Base-by-base conservation (phyloP, 1,140 invertebrate species). In the Octopus bimaculoides region DNA sequence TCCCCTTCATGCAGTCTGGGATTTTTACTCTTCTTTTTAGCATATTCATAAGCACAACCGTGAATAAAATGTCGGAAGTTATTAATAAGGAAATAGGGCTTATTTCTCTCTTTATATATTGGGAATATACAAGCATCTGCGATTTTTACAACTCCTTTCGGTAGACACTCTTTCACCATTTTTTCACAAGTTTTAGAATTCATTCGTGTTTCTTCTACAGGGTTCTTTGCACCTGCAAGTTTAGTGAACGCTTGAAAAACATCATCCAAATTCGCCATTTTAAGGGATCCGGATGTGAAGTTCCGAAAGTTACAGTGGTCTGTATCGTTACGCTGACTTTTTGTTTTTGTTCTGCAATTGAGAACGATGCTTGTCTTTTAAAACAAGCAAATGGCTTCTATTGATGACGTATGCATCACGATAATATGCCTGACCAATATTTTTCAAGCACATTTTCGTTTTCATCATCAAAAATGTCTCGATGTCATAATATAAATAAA, bases 101-200 rank as follows among this genome's bases (percentile, higher is more conserved):
- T 78, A 4, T 20, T 52, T 52, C 61, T 78, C 17, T 78, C 77
- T 12, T 78, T 78, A 26, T 78, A 66, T 66, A 56, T 66, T 17
- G 77, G 77, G 26, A 78, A 78, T 20, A 78, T 55, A 20, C 77
- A 56, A 55, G 77, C 77, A 12, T 78, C 77, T 10, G 52, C 77
- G 41, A 78, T 78, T 5, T 52, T 78, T 14, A n/a, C 12, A 54
- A 78, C 52, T 5, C 61, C 56, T 54, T 78, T 78, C 20, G 77
- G 77, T 9, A 78, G 77, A 41, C 20, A 54, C 14, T 56, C 54
- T 41, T 66, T 78, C 17, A 78, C 77, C 77, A 78, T 78, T 66
- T 78, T 78, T n/a, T 55, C 77, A 52, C 77, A 78, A 5, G 77
- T 55, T 61, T 78, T 78, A 9, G 54, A 26, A 7, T 56, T 56